These are phyloP conservation scores for Calcarius lapponicus DNA, from an alignment of 2,797 vertebrate genomes.

Conservation along the genomic window DNA sequence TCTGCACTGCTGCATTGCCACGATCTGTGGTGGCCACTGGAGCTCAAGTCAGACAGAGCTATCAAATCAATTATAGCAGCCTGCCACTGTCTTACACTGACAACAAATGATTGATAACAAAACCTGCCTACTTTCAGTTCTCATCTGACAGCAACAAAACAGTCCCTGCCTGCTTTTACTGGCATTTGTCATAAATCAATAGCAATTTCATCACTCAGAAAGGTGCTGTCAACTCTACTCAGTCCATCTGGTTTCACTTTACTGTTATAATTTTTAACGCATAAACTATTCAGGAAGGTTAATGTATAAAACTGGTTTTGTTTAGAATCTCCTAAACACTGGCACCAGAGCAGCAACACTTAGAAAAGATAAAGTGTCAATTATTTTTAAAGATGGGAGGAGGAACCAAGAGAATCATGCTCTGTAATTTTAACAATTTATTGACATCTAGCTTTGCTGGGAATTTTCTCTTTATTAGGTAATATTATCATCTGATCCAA, in stretches of 20 bases:
- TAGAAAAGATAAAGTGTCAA: background rate
- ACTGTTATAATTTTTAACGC: constrained; percentile 64
- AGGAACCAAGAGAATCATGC: background rate
- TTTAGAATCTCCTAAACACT: constrained; percentile 19
- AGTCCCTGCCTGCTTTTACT: constrained; percentile 80
- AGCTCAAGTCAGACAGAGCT: constrained; percentile 71
- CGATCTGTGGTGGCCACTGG: constrained; percentile 64
- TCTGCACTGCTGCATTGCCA: constrained; percentile 65
- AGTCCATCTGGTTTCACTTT: constrained; percentile 79
- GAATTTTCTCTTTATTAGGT: constrained; percentile 19
- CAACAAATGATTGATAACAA: constrained; percentile 90
- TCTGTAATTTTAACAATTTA: background rate
- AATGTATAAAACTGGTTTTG: constrained; percentile 49
- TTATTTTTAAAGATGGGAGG: constrained; percentile 20
- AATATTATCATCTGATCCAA: constrained; percentile 9
- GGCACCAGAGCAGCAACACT: background rate
- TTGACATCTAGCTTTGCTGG: background rate
- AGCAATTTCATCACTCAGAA: constrained; percentile 86
- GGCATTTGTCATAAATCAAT: constrained; percentile 95
- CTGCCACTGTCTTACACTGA: constrained; percentile 71
- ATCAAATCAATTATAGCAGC: constrained; percentile 80
- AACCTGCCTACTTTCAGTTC: constrained; percentile 86
- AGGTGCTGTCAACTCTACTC: constrained; percentile 75
- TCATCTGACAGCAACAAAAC: constrained; percentile 88
- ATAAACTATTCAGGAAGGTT: constrained; percentile 69